These are phyloP conservation scores for Clitarchus hookeri DNA, from an alignment of 2,888 invertebrate species.

Conservation along the genomic window DNA sequence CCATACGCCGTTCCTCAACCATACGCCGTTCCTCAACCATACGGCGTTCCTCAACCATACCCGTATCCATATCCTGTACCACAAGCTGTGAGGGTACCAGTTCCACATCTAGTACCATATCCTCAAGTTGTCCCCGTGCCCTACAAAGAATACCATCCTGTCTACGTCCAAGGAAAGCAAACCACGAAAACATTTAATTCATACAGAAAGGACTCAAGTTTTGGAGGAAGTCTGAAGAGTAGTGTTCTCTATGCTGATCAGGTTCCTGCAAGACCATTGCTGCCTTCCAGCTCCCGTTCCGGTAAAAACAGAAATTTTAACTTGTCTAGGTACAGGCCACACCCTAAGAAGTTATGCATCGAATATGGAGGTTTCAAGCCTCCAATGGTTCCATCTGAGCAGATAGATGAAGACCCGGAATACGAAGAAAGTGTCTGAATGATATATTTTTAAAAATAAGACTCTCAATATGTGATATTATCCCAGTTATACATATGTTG, in stretches of 20 bases:
- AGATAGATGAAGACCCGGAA: slow-evolving; percentile 68
- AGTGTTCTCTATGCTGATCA: not conserved
- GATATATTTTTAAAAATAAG: not conserved
- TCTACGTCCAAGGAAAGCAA: slow-evolving; percentile 41
- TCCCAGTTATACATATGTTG: not conserved
- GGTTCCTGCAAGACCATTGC: slow-evolving; percentile 28
- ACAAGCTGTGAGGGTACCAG: slow-evolving; percentile 40
- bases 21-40: too few relatives aligned
- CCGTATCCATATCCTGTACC: slow-evolving; percentile 48
- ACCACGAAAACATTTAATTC: not conserved
- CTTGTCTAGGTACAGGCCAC: slow-evolving; percentile 20
- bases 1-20: too few relatives aligned
- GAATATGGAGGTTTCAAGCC: slow-evolving; percentile 80
- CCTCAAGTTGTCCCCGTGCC: slow-evolving; percentile 43
- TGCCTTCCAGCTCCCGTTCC: slow-evolving; percentile 33
- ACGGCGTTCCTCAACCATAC: slow-evolving; percentile 57
- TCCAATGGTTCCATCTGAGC: slow-evolving; percentile 77
- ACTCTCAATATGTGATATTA: not conserved
- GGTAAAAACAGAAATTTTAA: not conserved
- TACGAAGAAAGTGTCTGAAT: slow-evolving; percentile 3
- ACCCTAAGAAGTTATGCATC: slow-evolving; percentile 65
- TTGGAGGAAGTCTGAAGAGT: not conserved
- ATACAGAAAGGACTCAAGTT: not conserved
- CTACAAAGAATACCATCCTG: slow-evolving; percentile 38
- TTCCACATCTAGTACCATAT: slow-evolving; percentile 48